phyloP scores from a whole-genome alignment of 2,888 invertebrate species.

The Cephus spinipes region DNA sequence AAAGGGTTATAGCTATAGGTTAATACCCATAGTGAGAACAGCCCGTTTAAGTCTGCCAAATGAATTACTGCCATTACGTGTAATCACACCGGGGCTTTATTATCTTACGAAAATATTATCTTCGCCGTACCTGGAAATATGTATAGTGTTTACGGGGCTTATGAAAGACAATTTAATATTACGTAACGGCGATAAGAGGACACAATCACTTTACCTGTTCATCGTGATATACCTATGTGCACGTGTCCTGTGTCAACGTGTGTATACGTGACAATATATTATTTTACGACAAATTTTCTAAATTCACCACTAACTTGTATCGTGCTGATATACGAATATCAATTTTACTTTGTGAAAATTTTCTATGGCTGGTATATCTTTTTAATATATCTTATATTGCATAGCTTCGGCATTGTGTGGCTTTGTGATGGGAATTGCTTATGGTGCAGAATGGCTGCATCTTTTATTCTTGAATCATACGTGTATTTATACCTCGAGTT shows the following conservation, averaged over 20 bases:
- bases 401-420: neutral
- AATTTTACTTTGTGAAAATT: neutral
- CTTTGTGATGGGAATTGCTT: neutral
- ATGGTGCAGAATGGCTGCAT: neutral
- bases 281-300: too few species aligned
- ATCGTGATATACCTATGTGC: neutral
- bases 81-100: neutral
- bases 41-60: neutral
- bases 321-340: too few species aligned
- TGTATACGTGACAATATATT: neutral
- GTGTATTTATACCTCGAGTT: neutral
- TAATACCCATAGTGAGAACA: neutral
- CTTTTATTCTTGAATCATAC: neutral
- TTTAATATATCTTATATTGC: neutral
- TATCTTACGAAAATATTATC: neutral
- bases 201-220: neutral
- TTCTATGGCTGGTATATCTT: neutral
- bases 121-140: neutral
- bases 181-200: neutral
- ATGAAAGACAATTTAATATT: neutral
- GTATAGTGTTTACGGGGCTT: neutral
- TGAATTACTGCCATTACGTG: neutral
- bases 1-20: neutral
- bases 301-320: neutral
- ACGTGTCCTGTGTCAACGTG: too few species aligned